Base-by-base conservation (phyloP, 1,140 invertebrate genomes). In the Phenacoccus solenopsis region DNA sequence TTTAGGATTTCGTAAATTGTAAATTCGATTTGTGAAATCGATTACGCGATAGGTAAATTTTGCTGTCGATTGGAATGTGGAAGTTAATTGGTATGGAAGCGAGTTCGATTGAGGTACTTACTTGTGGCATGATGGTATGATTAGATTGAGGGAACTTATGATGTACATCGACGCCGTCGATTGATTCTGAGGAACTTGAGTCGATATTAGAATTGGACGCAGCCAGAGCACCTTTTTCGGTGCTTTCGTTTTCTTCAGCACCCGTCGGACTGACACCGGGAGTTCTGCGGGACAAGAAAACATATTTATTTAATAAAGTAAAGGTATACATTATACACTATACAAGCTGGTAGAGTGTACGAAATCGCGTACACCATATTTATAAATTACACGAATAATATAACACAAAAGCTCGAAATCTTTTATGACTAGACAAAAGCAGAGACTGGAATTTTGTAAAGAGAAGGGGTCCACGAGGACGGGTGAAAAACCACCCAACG, bases 151-250 rank as follows among this genome's bases (percentile, higher is more conserved):
- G 59, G 25, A 64, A 64, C 25, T 64, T 64, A 27, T 64, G 59
- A 64, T 64, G 59, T 64, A 64, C 59, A 20, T 74, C 73, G 1
- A 71, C 72, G 13, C 73, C 73, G 69, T 75, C 73, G 9, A 75
- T 74, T 13, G 72, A 74, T 67, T 74, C 74, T 16, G 74, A 74
- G 28, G 73, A 74, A 28, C 73, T 74, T 13, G 74, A 74, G 35
- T 74, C 74, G 28, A 74, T 67, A 28, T 73, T 71, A 0, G 74
- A 73, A 59, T 70, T 76, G 74, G 21, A 72, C 75, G 28, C 70
- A 69, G n/a, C 71, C 72, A 0, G 74, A 72, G 59, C 72, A 70
- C 59, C 73, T 74, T 13, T 74, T 72, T 28, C 75, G 72, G 16
- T 72, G 72, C 69, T 72, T 75, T 28, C 69, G 16, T 64, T 64